Evolutionary conservation across 2,797 vertebrate species (phyloP).

Genomic region (Ptychobarbus kaznakovi): DNA sequence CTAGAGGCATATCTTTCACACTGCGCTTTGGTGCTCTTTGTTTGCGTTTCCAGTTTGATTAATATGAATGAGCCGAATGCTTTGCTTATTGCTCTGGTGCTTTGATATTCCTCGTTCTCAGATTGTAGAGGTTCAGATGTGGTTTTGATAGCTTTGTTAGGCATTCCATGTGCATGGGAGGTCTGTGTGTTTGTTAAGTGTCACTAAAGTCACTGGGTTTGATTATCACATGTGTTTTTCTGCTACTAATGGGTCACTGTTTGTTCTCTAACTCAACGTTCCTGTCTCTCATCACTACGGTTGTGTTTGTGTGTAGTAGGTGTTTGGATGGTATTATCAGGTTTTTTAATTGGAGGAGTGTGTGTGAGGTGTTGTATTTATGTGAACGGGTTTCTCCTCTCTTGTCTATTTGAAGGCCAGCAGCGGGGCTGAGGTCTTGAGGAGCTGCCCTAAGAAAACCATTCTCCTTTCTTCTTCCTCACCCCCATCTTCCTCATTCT

Average conservation of each 20-base stretch:
- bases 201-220: slow-evolving; percentile 2
- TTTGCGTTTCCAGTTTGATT: slow-evolving; percentile 26
- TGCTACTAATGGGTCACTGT: background rate
- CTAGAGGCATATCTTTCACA: slow-evolving; percentile 12
- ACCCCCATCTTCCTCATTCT: slow-evolving; percentile 66
- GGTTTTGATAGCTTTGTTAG: slow-evolving; percentile 18
- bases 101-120: slow-evolving; percentile 8
- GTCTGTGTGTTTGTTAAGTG: slow-evolving; percentile 49
- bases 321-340: slow-evolving; percentile 9
- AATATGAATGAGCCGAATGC: slow-evolving; percentile 16
- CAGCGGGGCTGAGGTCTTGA: slow-evolving; percentile 79
- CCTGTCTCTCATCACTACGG: slow-evolving; percentile 14
- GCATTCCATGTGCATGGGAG: slow-evolving; percentile 34
- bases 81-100: slow-evolving; percentile 40
- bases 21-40: background rate
- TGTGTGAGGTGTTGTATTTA: background rate
- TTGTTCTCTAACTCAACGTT: slow-evolving; percentile 32
- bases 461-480: slow-evolving; percentile 88
- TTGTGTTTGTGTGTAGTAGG: slow-evolving; percentile 21
- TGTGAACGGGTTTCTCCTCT: slow-evolving; percentile 48
- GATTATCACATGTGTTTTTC: slow-evolving; percentile 3
- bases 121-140: slow-evolving; percentile 42
- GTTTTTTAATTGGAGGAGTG: background rate
- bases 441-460: slow-evolving; percentile 98
- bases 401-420: slow-evolving; percentile 78